Evolutionary conservation across 2,888 invertebrate genomes (phyloP).

Genomic region (Drosophila trichaetosa): DNA sequence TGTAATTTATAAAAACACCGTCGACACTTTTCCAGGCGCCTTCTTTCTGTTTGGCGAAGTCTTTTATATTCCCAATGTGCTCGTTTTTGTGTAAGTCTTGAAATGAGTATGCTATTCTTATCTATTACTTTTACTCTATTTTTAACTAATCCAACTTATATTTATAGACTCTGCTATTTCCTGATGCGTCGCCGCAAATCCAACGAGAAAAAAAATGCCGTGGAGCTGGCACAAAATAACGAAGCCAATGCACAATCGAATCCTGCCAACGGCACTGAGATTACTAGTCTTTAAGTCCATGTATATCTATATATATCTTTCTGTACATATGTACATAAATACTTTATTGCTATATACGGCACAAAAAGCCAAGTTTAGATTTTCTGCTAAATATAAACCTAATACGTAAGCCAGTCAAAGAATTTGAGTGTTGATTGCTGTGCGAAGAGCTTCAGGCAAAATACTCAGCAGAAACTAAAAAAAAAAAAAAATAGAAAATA

Average conservation of each 20-base stretch:
- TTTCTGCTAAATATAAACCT: slow-evolving; percentile 36
- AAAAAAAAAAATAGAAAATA: background rate
- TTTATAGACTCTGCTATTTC: slow-evolving; percentile 68
- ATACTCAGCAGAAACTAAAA: background rate
- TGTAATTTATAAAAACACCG: slow-evolving; percentile 78
- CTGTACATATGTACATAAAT: slow-evolving; percentile 12
- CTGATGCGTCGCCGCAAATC: slow-evolving; percentile 68
- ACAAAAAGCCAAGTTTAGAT: slow-evolving; percentile 12
- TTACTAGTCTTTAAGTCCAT: slow-evolving; percentile 71
- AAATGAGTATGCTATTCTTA: background rate
- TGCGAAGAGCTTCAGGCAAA: slow-evolving; percentile 10
- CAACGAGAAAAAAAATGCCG: slow-evolving; percentile 48
- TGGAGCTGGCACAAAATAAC: slow-evolving; percentile 56
- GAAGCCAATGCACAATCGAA: slow-evolving; percentile 42
- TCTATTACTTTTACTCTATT: background rate
- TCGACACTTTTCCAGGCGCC: slow-evolving; percentile 84
- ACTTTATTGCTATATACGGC: background rate
- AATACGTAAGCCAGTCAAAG: slow-evolving; percentile 17
- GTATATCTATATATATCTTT: slow-evolving; percentile 9
- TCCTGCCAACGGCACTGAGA: slow-evolving; percentile 63
- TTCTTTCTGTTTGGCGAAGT: slow-evolving; percentile 84
- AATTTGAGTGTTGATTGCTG: slow-evolving; percentile 21
- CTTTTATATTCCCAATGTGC: slow-evolving; percentile 82
- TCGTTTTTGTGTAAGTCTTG: slow-evolving; percentile 83
- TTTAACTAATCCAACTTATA: background rate